phyloP scores from a whole-genome alignment of 2,888 invertebrate genomes.

The Hipparchia semele region DNA sequence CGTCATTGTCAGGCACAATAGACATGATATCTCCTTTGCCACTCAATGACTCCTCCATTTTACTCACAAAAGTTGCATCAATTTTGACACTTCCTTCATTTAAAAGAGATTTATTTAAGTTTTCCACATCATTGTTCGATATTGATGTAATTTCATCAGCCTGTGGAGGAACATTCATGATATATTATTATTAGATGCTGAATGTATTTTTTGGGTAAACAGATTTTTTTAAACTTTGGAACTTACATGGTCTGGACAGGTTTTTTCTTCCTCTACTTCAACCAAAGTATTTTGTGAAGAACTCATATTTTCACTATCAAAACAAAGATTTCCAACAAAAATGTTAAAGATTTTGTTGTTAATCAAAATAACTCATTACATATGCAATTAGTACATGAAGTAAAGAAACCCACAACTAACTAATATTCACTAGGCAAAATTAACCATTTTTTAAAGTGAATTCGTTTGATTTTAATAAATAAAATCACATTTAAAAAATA shows the following conservation, averaged over 20 bases:
- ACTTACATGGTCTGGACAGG: neutral
- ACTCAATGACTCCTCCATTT: neutral
- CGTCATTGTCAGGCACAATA: conserved; percentile 26
- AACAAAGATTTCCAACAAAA: neutral
- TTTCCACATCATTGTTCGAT: neutral
- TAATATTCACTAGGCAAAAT: too few relatives aligned
- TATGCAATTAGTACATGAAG: too few relatives aligned
- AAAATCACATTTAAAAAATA: too few relatives aligned
- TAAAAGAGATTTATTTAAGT: neutral
- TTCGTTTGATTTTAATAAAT: too few relatives aligned
- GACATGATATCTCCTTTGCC: conserved; percentile 13
- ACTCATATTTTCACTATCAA: conserved; percentile 11
- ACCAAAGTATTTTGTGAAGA: neutral
- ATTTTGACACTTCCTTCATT: neutral
- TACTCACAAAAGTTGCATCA: neutral
- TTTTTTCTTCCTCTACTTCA: neutral
- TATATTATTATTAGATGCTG: neutral
- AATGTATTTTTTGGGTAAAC: neutral
- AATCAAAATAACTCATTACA: neutral
- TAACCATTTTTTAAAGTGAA: too few relatives aligned
- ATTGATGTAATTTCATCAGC: neutral
- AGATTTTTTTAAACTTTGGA: neutral
- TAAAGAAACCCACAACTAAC: too few relatives aligned
- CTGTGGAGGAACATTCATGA: neutral
- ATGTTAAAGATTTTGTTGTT: neutral